phyloP scores from a whole-genome alignment of 2,113 vertebrate genomes.

The Dasyurus viverrinus region DNA sequence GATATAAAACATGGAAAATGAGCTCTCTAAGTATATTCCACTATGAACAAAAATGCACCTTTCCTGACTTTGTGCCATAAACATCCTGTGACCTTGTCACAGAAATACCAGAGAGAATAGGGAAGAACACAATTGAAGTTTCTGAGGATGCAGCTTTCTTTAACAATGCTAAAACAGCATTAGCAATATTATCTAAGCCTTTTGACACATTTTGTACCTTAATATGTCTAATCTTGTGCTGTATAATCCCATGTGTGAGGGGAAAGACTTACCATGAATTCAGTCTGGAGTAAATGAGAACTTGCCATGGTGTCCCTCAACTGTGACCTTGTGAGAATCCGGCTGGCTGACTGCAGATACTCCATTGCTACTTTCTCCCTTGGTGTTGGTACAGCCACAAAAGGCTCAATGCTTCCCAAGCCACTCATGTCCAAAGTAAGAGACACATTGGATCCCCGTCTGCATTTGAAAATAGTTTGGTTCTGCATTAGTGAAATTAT shows the following conservation, averaged over 20 bases:
- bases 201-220: background rate
- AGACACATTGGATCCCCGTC: constrained; percentile 96
- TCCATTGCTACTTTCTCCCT: constrained; percentile 92
- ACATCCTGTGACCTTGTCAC: background rate
- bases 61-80: background rate
- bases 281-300: constrained; percentile 92
- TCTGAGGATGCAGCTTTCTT: background rate
- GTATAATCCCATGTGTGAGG: background rate
- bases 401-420: constrained; percentile 91
- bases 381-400: constrained; percentile 87
- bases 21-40: background rate
- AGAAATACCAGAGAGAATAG: background rate
- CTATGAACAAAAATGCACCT: background rate
- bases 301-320: constrained; percentile 86
- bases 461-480: constrained; percentile 74
- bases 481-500: background rate
- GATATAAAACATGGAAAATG: background rate
- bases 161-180: background rate
- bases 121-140: background rate
- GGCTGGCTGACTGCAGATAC: constrained; percentile 91
- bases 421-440: constrained; percentile 96
- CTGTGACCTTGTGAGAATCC: constrained; percentile 89
- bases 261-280: constrained; percentile 92
- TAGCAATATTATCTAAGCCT: background rate
- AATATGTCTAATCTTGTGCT: background rate